Evolutionary conservation across 2,797 vertebrate species (phyloP).

Genomic region (Argyrosomus regius): DNA sequence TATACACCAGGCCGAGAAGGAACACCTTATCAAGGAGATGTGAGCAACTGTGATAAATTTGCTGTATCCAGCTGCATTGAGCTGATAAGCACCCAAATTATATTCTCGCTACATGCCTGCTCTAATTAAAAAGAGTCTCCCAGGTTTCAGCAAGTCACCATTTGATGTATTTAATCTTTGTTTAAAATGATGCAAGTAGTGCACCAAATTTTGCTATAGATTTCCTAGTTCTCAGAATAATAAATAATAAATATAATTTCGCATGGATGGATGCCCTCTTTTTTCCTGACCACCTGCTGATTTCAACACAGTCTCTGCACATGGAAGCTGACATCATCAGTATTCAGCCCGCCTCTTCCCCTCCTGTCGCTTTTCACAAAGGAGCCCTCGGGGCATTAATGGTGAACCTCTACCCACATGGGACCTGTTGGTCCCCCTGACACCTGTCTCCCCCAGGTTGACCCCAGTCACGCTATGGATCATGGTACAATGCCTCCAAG

Average conservation of each 20-base stretch:
- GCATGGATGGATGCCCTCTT: constrained; percentile 21
- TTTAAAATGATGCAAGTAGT: constrained; percentile 73
- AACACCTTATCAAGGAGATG: constrained; percentile 80
- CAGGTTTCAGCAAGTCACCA: constrained; percentile 70
- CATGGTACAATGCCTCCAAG: constrained; percentile 77
- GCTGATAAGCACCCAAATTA: constrained; percentile 82
- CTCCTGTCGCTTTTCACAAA: constrained; percentile 73
- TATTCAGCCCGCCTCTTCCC: constrained; percentile 68
- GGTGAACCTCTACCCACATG: constrained; percentile 77
- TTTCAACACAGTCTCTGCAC: constrained; percentile 38
- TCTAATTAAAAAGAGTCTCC: constrained; percentile 82
- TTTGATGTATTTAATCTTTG: constrained; percentile 77
- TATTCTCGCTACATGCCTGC: constrained; percentile 74
- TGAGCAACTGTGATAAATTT: constrained; percentile 75
- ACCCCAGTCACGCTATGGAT: constrained; percentile 78
- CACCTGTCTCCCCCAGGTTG: constrained; percentile 82
- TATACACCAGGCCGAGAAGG: constrained; percentile 66
- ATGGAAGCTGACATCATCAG: constrained; percentile 66
- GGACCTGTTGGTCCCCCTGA: constrained; percentile 83
- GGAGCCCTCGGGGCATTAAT: constrained; percentile 74
- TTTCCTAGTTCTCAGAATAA: constrained; percentile 35
- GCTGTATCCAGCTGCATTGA: constrained; percentile 76
- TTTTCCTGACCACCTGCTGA: constrained; percentile 70
- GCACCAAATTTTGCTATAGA: constrained; percentile 37
- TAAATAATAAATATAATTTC: constrained; percentile 55